Conservation (phyloP, 2,797 vertebrate genomes). For the Hybognathus amarus region DNA sequence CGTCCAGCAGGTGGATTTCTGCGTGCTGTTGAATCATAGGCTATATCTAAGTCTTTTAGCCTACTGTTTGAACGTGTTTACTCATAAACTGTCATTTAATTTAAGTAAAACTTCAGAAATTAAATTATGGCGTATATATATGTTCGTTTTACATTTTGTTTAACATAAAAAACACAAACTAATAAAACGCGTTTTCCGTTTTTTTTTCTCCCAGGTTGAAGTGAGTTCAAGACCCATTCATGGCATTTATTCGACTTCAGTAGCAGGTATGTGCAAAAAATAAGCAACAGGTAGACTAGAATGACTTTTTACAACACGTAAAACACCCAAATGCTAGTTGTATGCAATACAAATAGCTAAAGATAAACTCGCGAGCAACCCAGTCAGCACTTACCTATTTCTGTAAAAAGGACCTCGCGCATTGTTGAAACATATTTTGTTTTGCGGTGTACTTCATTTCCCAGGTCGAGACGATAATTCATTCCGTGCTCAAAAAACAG, state of each 20-base stretch:
- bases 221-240: background rate
- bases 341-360: background rate
- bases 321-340: background rate
- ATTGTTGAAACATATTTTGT: slow-evolving; percentile 65
- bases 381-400: slow-evolving; percentile 27
- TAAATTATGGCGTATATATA: background rate
- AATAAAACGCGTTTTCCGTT: background rate
- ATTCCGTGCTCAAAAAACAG: slow-evolving; percentile 82
- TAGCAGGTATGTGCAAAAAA: background rate
- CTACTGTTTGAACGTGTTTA: background rate
- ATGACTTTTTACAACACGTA: background rate
- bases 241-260: background rate
- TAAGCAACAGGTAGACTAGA: background rate
- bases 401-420: slow-evolving; percentile 15
- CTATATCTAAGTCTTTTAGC: no score
- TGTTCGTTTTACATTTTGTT: background rate
- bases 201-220: background rate
- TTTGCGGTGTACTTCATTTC: slow-evolving; percentile 90
- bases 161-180: background rate
- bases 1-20: slow-evolving; percentile 67
- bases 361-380: slow-evolving; percentile 18
- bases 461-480: slow-evolving; percentile 81
- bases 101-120: background rate
- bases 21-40: background rate
- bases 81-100: background rate